These are phyloP conservation scores for Chrysogorgia sp. DNA, from an alignment of 92 coral and sea anemone genomes.

Conservation along the genomic window DNA sequence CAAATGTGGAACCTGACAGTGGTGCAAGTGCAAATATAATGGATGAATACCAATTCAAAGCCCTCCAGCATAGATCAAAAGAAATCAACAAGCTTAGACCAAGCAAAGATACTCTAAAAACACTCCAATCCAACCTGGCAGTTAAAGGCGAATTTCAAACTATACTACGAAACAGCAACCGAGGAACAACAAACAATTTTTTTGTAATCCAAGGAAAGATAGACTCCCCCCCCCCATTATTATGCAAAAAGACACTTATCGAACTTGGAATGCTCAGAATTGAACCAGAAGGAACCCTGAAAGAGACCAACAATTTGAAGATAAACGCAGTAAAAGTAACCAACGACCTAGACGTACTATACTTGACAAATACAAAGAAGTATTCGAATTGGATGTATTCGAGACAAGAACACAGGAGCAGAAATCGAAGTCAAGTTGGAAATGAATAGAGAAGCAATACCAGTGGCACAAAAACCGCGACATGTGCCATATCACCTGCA, in stretches of 20 bases:
- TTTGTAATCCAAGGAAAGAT: constrained; percentile 14
- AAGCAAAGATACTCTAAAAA: constrained; percentile 33
- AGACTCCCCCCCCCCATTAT: constrained; percentile 17
- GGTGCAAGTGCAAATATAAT: constrained; percentile 65
- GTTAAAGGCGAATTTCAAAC: constrained; percentile 57
- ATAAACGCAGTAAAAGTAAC: constrained; percentile 33
- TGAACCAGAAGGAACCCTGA: constrained; percentile 57
- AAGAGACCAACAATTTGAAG: constrained; percentile 53
- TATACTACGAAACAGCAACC: constrained; percentile 45
- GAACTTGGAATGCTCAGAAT: constrained; percentile 53
- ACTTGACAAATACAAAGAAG: constrained; percentile 39
- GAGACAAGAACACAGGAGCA: constrained; percentile 53
- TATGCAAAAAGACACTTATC: constrained; percentile 6
- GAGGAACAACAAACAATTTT: constrained; percentile 34
- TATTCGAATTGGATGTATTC: constrained; percentile 61
- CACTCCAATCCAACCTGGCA: constrained; percentile 51
- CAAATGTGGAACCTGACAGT: constrained; percentile 62
- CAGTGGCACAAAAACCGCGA: constrained; percentile 70
- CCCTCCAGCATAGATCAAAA: constrained; percentile 60
- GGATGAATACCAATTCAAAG: constrained; percentile 69
- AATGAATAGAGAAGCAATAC: constrained; percentile 62
- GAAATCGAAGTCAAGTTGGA: constrained; percentile 56
- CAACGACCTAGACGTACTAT: constrained; percentile 18
- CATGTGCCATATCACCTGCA: constrained; percentile 58
- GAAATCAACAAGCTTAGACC: constrained; percentile 46